A percentile compares a stretch with the other conserved stretches of the same genome.
Conservation (phyloP, 1,140 invertebrate genomes). For the Musca vetustissima region DNA sequence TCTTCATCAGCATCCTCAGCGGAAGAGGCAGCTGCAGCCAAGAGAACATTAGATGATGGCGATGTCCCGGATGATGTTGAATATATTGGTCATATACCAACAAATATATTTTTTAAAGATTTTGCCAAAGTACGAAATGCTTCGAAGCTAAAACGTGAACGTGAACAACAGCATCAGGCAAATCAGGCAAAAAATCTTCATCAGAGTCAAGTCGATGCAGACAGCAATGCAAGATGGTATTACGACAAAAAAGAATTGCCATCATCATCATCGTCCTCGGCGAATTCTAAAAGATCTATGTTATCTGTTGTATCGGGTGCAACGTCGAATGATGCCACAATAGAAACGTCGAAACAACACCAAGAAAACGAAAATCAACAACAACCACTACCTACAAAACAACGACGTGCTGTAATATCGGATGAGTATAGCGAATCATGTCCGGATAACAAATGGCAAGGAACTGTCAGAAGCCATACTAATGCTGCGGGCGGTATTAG, state of each 20-base stretch:
- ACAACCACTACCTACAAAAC: conserved; percentile 5
- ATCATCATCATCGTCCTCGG: background rate
- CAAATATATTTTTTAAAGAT: conserved; percentile 16
- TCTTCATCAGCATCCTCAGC: no score
- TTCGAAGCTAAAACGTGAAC: conserved; percentile 17
- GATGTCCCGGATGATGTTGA: conserved; percentile 1
- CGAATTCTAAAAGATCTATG: no score
- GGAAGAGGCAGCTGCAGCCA: background rate
- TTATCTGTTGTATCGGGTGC: no score
- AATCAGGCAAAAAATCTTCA: background rate
- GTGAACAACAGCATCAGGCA: conserved; percentile 16
- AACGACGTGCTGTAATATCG: conserved; percentile 4
- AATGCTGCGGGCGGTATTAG: conserved; percentile 17
- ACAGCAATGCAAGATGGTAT: background rate
- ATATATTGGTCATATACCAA: conserved; percentile 13
- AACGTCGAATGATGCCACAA: background rate
- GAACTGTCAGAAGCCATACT: conserved; percentile 22
- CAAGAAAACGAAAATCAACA: conserved; percentile 11
- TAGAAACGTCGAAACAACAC: background rate
- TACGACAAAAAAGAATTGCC: background rate
- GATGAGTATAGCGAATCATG: conserved; percentile 23
- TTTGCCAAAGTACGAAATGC: conserved; percentile 13
- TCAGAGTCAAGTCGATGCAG: background rate
- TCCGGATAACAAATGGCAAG: conserved; percentile 31
- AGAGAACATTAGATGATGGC: background rate